Percentiles rank a stretch among this genome's conserved stretches.
These are phyloP conservation scores for Ectobius pallidus DNA, from an alignment of 2,888 invertebrate species.

Conservation along the genomic window DNA sequence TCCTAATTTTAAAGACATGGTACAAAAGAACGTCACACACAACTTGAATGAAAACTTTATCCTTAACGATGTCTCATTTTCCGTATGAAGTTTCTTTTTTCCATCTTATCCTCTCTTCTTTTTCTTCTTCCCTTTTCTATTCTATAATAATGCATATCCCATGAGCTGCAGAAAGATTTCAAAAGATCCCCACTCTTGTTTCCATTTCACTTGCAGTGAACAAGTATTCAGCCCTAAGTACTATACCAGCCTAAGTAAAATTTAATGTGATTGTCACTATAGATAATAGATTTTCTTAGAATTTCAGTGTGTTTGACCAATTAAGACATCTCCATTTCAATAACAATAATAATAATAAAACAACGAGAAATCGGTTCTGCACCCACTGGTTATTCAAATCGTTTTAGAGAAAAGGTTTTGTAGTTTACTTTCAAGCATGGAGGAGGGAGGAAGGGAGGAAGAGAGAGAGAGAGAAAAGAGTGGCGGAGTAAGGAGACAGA, in stretches of 20 bases:
- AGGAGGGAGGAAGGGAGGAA: background rate
- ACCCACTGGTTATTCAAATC: no score
- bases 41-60: slow-evolving; percentile 14
- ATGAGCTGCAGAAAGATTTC: slow-evolving; percentile 19
- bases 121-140: background rate
- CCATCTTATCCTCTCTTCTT: background rate
- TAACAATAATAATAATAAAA: no score
- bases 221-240: background rate
- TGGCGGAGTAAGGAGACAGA: background rate
- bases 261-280: no score
- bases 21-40: slow-evolving; percentile 17
- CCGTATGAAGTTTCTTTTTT: slow-evolving; percentile 13
- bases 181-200: background rate
- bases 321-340: no score
- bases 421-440: no score
- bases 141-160: slow-evolving; percentile 27
- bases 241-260: background rate
- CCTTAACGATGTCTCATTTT: slow-evolving; percentile 9
- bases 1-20: slow-evolving; percentile 6
- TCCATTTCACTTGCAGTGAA: background rate
- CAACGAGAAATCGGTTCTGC: no score
- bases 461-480: background rate
- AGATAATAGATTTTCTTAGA: no score
- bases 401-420: no score
- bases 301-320: no score